Evolutionary conservation across 2,888 invertebrate genomes (phyloP), one percentile per base, ranked within the genome.

Genomic region (Brachyptera risi): DNA sequence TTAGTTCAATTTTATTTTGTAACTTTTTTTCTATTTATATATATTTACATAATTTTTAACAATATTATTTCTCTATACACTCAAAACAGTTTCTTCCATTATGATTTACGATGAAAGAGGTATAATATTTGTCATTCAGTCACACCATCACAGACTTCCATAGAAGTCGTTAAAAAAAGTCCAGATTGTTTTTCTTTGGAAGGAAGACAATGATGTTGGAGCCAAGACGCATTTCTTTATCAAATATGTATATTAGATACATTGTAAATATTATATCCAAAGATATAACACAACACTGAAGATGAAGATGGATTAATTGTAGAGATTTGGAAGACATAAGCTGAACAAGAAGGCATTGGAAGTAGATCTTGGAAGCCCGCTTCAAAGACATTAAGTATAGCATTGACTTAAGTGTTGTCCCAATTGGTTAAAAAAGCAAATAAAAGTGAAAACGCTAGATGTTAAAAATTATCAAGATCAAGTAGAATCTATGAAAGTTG

Each of bases 21-120:
- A 62, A 58, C 59, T 61, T 65, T 57, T 62, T 50, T 63, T 58
- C 47, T 65, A 59, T 63, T 62, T 62, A 62, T 61, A 61, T 63
- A 65, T 65, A 44, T 65, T 62, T 62, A 65, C 57, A 58, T 59
- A 37, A 59, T 57, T 59, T 62, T 26, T 58, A 62, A 47, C 50
- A 59, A 57, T 64, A 60, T 65, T 63, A 44, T 65, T 59, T 59
- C 49, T 58, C 47, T 60, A 60, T 54, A 56, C 40, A 47, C 54
- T 62, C 58, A 49, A 60, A 62, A 38, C 42, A 62, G 35, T 40
- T 56, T 35, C 61, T 62, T 64, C 59, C 60, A 27, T n/a, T n/a
- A n/a, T n/a, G n/a, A n/a, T 35, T 26, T 17, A 54, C 44, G 40
- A 44, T 31, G 38, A 61, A 59, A 59, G 40, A 35, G 27, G 40